Conservation (phyloP, 2,888 invertebrate genomes). For the Synergus japonicus region DNA sequence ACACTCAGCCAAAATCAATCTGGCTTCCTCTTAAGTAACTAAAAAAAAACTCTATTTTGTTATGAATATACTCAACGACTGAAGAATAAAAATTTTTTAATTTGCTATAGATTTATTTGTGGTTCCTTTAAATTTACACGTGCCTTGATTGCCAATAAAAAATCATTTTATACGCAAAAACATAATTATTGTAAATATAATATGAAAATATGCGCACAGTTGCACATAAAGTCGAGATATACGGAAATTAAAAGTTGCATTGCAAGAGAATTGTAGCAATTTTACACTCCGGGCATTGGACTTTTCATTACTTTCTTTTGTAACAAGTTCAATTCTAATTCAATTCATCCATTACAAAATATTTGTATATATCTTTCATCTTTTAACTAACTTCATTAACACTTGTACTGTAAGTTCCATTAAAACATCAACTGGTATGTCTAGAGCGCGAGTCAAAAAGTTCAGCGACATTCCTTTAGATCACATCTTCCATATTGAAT, state of each 20-base stretch:
- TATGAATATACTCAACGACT: neutral
- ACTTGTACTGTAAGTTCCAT: constrained; percentile 45
- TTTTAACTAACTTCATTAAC: neutral
- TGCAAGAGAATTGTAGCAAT: neutral
- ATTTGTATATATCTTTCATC: neutral
- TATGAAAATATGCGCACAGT: neutral
- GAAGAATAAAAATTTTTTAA: constrained; percentile 25
- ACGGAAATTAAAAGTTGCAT: neutral
- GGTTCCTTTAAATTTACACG: neutral
- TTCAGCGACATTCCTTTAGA: constrained; percentile 11
- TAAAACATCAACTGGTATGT: constrained; percentile 48
- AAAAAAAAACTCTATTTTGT: neutral
- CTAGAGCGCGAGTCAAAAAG: constrained; percentile 43
- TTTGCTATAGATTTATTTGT: constrained; percentile 9
- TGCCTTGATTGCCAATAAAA: neutral
- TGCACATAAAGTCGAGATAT: neutral
- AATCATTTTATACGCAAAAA: neutral
- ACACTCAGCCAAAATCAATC: constrained; percentile 53
- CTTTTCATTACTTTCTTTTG: neutral
- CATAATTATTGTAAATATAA: constrained; percentile 10
- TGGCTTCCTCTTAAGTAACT: constrained; percentile 52
- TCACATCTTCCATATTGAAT: neutral
- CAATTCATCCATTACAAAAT: neutral
- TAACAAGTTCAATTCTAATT: neutral
- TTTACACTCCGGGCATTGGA: neutral